These are phyloP conservation scores for Cyanoramphus novaezelandiae DNA, from an alignment of 2,113 vertebrate genomes.

Conservation along the genomic window DNA sequence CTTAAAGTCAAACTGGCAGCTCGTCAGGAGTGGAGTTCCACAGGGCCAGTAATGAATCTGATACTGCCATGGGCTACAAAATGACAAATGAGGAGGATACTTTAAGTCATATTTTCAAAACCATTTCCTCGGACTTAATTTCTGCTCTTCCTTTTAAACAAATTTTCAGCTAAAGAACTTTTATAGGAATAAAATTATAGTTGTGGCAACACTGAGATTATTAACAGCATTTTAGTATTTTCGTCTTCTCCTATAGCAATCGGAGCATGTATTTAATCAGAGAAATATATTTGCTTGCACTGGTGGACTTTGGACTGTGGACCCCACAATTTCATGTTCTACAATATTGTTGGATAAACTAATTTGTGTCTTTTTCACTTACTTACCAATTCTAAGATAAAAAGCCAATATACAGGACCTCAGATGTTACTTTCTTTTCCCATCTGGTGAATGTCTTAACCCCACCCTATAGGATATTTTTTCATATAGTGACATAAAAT, in stretches of 20 bases:
- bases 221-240: neutral
- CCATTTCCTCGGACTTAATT: neutral
- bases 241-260: neutral
- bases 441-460: neutral
- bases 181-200: neutral
- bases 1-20: neutral
- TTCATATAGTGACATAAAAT: neutral
- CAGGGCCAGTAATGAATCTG: rapidly evolving
- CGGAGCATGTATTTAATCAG: neutral
- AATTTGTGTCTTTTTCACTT: neutral
- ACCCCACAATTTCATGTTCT: neutral
- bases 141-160: neutral
- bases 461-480: neutral
- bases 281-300: neutral
- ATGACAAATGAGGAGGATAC: neutral
- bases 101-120: neutral
- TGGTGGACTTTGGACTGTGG: neutral
- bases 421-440: neutral
- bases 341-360: neutral
- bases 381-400: neutral
- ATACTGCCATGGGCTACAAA: neutral
- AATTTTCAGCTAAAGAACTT: neutral
- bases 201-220: neutral
- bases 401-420: neutral
- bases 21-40: neutral